Evolutionary conservation across 2,888 invertebrate species (phyloP), one percentile per base, ranked within the genome.

Genomic region (Eudemis profundana): DNA sequence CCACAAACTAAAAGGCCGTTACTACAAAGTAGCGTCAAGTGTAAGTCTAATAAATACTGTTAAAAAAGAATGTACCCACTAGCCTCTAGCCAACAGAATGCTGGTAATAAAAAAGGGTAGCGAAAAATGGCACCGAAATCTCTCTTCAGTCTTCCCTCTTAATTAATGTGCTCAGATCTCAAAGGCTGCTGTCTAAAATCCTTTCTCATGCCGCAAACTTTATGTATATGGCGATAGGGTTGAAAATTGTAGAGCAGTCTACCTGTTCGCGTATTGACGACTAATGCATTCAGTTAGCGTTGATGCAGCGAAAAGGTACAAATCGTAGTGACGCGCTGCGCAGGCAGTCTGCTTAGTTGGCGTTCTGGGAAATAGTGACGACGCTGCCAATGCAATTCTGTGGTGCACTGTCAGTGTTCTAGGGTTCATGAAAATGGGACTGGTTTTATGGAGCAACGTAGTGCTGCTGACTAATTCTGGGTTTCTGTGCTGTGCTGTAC

Each of bases 231-330:
- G 17, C 15, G 5, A 10, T 42, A 38, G 15, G 15, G 54, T 54
- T 54, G 5, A 54, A 27, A 15, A 12, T 53, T 12, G 42, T 10
- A n/a, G 19, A 12, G 17, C 4, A 12, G 10, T 14, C 23, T 4
- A 54, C 12, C 40, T 23, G 54, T 40, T 54, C 27, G 40, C 21
- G 42, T 54, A 54, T 54, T 27, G 42, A 54, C 14, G 51, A 53
- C 36, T 61, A 61, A 61, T 53, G 61, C 53, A 61, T 61, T 61
- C 61, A 46, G 50, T 53, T 61, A 44, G 46, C 46, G 61, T 61
- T 53, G 61, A 61, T 53, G 61, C 61, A 61, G 61, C 61, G 61
- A 53, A 61, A 61, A 61, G 61, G 53, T 17, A 63, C 38, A 44
- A 47, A 63, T 63, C 62, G 53, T 15, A 23, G 23, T 53, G 53